Evolutionary conservation across 2,888 invertebrate species (phyloP).

Genomic region (Pimpla rufipes): DNA sequence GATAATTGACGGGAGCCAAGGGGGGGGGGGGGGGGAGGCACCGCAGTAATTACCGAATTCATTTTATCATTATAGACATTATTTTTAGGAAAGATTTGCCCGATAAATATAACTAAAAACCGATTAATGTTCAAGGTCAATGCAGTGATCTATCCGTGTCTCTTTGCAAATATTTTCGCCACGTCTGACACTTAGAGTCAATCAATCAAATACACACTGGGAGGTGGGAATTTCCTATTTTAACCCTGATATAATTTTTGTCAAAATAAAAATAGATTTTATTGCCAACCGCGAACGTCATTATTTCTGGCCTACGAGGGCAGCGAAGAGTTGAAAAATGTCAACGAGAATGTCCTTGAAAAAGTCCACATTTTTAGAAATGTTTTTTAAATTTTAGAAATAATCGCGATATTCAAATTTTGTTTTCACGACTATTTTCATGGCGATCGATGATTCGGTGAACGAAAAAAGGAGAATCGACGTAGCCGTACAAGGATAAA

Average conservation of each 20-base stretch:
- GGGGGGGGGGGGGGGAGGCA: background rate
- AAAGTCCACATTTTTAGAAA: no score
- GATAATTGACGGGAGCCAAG: constrained; percentile 3
- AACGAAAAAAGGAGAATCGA: background rate
- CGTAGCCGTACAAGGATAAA: background rate
- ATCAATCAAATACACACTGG: no score
- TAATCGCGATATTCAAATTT: no score
- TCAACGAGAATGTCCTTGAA: no score
- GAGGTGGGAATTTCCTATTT: no score
- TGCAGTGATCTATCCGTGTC: background rate
- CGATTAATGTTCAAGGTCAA: background rate
- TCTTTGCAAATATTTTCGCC: background rate
- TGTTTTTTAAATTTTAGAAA: no score
- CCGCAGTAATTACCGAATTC: background rate
- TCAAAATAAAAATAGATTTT: background rate
- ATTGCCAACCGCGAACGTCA: background rate
- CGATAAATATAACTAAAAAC: background rate
- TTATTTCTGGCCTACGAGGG: background rate
- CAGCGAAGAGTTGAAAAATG: background rate
- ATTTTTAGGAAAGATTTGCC: no score
- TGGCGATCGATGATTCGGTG: no score
- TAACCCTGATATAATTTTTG: background rate
- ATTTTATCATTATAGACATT: background rate
- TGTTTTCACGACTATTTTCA: no score
- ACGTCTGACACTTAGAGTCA: background rate